Evolutionary conservation across 2,888 invertebrate species (phyloP), one percentile per base, ranked within the genome.

Genomic region (Eilema depressum): DNA sequence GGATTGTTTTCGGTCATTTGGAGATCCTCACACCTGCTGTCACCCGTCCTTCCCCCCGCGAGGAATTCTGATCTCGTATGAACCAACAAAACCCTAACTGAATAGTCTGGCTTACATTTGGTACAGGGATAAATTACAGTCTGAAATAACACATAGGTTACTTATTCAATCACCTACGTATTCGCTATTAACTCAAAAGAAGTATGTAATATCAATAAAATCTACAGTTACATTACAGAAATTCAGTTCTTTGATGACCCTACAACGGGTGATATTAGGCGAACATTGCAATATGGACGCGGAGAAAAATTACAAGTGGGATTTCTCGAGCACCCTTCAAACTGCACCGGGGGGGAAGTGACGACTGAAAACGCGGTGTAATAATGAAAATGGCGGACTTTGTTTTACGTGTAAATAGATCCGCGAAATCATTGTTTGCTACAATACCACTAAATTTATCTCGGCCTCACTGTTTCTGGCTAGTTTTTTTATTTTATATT

Each of bases 241-340:
- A 53, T 53, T 53, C 41, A 41, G 60, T 25, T 47, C 60, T 63
- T 62, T 73, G 83, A 33, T 70, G 67, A 17, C 81, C 81, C 81
- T 81, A 72, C 74, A 47, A 37, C 65, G 82, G 81, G 82, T 84
- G 86, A 86, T 91, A 91, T 91, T 88, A 90, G 89, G 84, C 83
- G 85, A 84, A 83, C 82, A 86, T 82, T 87, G 89, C 89, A 90
- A 90, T 91, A 91, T 89, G 89, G 85, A 83, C 75, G 85, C 76
- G 77, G 85, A 86, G 91, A 91, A 91, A 93, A 92, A 93, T 92
- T 92, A 90, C 91, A 86, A 88, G 88, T 86, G 86, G 88, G 88
- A 90, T 89, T 90, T 88, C 86, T 87, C 84, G 81, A 86, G 86
- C 87, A 86, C 91, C 91, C 91, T 90, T 85, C 86, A 81, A 82